Evolutionary conservation across 2,888 invertebrate genomes (phyloP), one percentile per base, ranked within the genome.

Genomic region (Nemotelus nigrinus): DNA sequence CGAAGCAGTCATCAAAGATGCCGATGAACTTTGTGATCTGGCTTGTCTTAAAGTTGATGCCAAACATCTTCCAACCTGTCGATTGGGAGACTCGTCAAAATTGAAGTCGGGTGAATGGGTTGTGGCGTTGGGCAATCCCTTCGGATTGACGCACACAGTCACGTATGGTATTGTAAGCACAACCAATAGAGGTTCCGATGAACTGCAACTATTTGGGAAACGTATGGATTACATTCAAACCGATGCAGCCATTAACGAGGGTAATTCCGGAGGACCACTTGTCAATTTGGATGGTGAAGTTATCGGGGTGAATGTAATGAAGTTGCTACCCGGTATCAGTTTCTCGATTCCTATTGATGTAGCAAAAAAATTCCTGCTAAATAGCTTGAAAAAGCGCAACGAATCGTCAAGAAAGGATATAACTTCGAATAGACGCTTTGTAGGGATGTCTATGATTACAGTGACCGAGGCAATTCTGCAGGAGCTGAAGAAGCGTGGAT

Each of bases 161-260:
- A 97, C 98, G 0, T 93, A 94, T 4, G 98, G 98, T 2, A 95
- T 98, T 2, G 92, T 98, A 64, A 96, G 96, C 83, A 90, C 90
- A 0, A 90, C 89, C 75, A 95, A 89, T 86, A 89, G 89, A 86
- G 93, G 87, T 4, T 91, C 92, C 0, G 89, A 92, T 81, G 94
- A 94, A 83, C 86, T 94, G 39, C 94, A 94, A 0, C 84, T 94
- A 71, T 89, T 88, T 82, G 90, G 91, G 87, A 83, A 82, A 3
- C 93, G 95, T 84, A 96, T 97, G 90, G 93, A 93, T 45, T 96
- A 96, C 85, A 95, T 98, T 81, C 98, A 98, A 87, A 98, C 98
- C 0, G 98, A 98, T 87, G 98, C 97, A n/a, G 93, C 96, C 0
- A 97, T 98, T 81, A 98, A 96, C 0, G 96, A 96, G 86, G 98